phyloP scores from a whole-genome alignment of 2,113 vertebrate species.

The Kryptolebias marmoratus region DNA sequence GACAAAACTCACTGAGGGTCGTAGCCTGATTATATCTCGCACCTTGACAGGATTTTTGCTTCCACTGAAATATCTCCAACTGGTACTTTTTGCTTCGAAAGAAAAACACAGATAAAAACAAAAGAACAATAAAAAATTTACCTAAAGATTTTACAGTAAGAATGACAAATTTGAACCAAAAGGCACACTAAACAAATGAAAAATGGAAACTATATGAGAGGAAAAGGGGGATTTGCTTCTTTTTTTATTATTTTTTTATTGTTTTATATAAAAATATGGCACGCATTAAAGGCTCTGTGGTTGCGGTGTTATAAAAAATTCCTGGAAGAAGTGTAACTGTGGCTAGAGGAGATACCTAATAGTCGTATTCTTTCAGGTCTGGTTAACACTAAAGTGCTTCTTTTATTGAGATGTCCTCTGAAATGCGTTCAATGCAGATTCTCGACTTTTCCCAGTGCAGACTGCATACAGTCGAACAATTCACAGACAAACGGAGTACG shows the following conservation, averaged over 20 bases:
- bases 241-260: not conserved
- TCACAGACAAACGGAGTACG: not conserved
- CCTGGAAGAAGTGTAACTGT: not conserved
- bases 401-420: not conserved
- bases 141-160: not conserved
- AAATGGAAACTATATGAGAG: not conserved
- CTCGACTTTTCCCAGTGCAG: not conserved
- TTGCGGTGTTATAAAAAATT: not conserved
- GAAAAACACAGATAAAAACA: not conserved
- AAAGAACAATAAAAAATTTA: not conserved
- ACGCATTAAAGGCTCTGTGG: not conserved
- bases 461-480: not conserved
- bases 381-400: not conserved
- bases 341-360: not conserved
- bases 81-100: not conserved
- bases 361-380: not conserved
- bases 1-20: not conserved
- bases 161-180: conserved; percentile 9
- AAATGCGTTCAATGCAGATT: not conserved
- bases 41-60: not conserved
- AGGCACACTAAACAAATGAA: conserved; percentile 22
- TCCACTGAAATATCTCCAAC: not conserved
- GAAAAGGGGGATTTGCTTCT: too few relatives aligned
- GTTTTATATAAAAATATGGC: conserved; percentile 17
- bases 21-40: not conserved